Evolutionary conservation across 2,113 vertebrate species (phyloP), one percentile per base, ranked within the genome.

Genomic region (Psilopogon haemacephalus): DNA sequence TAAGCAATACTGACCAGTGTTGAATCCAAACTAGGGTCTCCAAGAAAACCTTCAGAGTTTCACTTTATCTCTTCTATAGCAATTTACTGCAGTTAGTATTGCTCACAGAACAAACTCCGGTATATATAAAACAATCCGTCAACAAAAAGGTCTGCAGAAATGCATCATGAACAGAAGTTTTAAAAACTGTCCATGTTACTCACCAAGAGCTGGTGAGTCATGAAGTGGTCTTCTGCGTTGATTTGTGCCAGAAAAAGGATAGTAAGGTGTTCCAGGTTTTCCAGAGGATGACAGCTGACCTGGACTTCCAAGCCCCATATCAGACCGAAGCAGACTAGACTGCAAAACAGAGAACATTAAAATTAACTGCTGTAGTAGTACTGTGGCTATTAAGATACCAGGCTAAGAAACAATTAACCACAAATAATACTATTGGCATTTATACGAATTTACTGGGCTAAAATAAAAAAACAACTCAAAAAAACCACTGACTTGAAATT

Each of bases 201-300:
- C 62, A 99, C 99, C 99, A 48, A 98, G 93, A 64, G 98, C 94
- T 69, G 98, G 62, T 18, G 98, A 97, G 71, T 99, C 99, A 95
- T 98, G 98, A 83, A 99, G 98, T 24, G 99, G 95, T 67, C 99
- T 98, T 96, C 98, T 98, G 94, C 99, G 98, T 73, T 99, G 98
- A 92, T 99, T 99, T 85, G 98, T 97, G 77, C 97, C 96, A 37
- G 98, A 98, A 91, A 99, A 99, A 0, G 99, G 97, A 91, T 98
- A 99, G 93, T 99, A 99, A 1, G 98, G 95, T 67, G 98, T 97
- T 20, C 98, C 97, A 54, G 99, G 97, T 81, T 99, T 99, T 89
- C 97, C 98, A n/a, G 98, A 98, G 38, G 98, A 96, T 71, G 98
- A 97, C 60, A 98, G 97, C n/a, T 98, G 98, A 69, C 97, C 98